Evolutionary conservation across 2,888 invertebrate genomes (phyloP).

Genomic region (Biston stratarius): DNA sequence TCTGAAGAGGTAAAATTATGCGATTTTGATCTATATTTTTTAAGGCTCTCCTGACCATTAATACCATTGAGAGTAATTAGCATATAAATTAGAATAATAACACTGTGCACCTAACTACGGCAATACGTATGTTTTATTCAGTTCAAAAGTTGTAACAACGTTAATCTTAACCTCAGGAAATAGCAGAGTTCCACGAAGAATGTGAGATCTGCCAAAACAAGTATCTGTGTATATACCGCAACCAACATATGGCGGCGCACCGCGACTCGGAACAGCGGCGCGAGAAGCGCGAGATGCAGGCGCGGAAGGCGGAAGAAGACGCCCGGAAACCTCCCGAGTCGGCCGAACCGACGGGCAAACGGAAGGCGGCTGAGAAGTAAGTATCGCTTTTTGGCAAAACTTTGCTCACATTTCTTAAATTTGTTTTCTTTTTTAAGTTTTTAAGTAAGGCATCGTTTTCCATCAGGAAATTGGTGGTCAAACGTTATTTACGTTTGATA

Average conservation of each 20-base stretch:
- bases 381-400: slow-evolving; percentile 5
- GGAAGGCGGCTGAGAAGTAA: slow-evolving; percentile 71
- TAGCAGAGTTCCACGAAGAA: slow-evolving; percentile 72
- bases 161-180: slow-evolving; percentile 68
- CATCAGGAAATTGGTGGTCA: too few relatives aligned
- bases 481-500: too few relatives aligned
- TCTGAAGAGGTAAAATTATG: slow-evolving; percentile 73
- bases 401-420: neutral
- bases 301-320: slow-evolving; percentile 42
- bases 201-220: slow-evolving; percentile 84
- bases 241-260: slow-evolving; percentile 84
- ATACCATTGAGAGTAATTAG: too few relatives aligned
- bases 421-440: slow-evolving; percentile 46
- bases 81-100: too few relatives aligned
- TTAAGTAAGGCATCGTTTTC: too few relatives aligned
- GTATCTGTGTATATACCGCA: slow-evolving; percentile 85
- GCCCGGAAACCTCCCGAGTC: slow-evolving; percentile 32
- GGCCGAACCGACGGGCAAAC: neutral
- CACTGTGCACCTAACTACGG: too few relatives aligned
- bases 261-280: slow-evolving; percentile 49
- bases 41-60: neutral
- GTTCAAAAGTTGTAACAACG: neutral
- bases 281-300: slow-evolving; percentile 30
- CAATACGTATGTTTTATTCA: too few relatives aligned
- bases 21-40: neutral